Evolutionary conservation across 2,888 invertebrate genomes (phyloP), one percentile per base, ranked within the genome.

Genomic region (Aphodius sticticus): DNA sequence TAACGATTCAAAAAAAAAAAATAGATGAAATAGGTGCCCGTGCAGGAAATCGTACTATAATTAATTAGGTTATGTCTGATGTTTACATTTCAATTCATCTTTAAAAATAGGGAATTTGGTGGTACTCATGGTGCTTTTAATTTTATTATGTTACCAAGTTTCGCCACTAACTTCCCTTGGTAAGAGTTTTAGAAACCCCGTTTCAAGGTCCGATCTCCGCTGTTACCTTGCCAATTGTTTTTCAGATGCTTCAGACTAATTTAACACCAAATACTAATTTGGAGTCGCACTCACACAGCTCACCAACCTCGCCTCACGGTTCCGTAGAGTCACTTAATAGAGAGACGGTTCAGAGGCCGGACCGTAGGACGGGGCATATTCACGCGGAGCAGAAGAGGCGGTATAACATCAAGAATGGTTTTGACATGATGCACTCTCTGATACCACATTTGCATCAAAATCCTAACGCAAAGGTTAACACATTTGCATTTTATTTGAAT

Each of bases 371-470:
- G 81, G 96, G 96, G 14, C 98, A 98, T 89, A 95, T 97, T 85
- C 97, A 97, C 89, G 97, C 99, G 0, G 99, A 99, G 87, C 98
- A 98, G 90, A 99, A 98, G 89, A 92, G 99, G 69, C 92, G 98
- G 78, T 97, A 96, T 88, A 98, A 98, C 89, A 98, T 99, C 86
- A 98, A 98, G 90, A 96, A 96, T 88, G 98, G 98, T 69, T 99
- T 99, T 89, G 98, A 99, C 89, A 95, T 95, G 89, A 92, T 99
- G 83, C 97, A 98, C 89, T 94, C 95, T 81, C 92, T 99, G 81
- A 97, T 99, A 87, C 98, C 99, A 36, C 96, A 97, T 84, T 92
- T 98, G 80, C 95, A 94, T 89, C 94, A 95, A 86, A 98, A 96
- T 90, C 96, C 97, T 26, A 96, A 95, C 88, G 94, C 96, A 6